Percentiles rank a stretch among this genome's conserved stretches.
Evolutionary conservation across 2,888 invertebrate species (phyloP).

Genomic region (Tribolium freemani): DNA sequence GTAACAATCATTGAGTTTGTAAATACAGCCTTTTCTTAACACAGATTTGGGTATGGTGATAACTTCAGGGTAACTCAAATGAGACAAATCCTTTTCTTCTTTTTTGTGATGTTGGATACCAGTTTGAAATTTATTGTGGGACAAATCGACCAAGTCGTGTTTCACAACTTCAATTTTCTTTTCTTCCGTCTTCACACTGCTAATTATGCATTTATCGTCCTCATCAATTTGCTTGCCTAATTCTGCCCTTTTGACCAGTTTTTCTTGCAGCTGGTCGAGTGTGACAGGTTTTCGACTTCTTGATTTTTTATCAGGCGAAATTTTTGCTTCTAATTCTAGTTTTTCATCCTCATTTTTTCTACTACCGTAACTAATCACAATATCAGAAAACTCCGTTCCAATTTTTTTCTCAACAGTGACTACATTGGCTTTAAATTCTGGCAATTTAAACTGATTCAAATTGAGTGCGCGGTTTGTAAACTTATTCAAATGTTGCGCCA

Average conservation of each 20-base stretch:
- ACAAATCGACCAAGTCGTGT: slow-evolving; percentile 26
- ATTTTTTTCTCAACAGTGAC: slow-evolving; percentile 62
- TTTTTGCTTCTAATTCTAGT: neutral
- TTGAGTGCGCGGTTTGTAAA: slow-evolving; percentile 73
- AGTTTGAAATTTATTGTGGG: slow-evolving; percentile 47
- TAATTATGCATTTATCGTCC: slow-evolving; percentile 54
- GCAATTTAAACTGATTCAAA: slow-evolving; percentile 47
- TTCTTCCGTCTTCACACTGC: slow-evolving; percentile 22
- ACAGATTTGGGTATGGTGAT: slow-evolving; percentile 80
- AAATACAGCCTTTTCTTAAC: slow-evolving; percentile 76
- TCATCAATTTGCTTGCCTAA: slow-evolving; percentile 42
- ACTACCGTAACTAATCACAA: slow-evolving; percentile 63
- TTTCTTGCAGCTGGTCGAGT: slow-evolving; percentile 56
- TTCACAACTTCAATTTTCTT: slow-evolving; percentile 4
- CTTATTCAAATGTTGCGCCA: slow-evolving; percentile 75
- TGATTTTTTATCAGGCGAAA: neutral
- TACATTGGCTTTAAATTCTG: slow-evolving; percentile 64
- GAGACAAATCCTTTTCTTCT: slow-evolving; percentile 52
- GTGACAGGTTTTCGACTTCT: slow-evolving; percentile 47
- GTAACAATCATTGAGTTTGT: slow-evolving; percentile 83
- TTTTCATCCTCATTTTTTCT: slow-evolving; percentile 5
- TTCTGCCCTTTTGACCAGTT: slow-evolving; percentile 46
- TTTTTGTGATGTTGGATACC: slow-evolving; percentile 46
- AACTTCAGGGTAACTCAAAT: slow-evolving; percentile 71
- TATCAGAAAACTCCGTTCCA: slow-evolving; percentile 68